Percentiles rank a stretch among this genome's conserved stretches.
phyloP scores from a whole-genome alignment of 2,888 invertebrate species.

The Gortyna flavago region DNA sequence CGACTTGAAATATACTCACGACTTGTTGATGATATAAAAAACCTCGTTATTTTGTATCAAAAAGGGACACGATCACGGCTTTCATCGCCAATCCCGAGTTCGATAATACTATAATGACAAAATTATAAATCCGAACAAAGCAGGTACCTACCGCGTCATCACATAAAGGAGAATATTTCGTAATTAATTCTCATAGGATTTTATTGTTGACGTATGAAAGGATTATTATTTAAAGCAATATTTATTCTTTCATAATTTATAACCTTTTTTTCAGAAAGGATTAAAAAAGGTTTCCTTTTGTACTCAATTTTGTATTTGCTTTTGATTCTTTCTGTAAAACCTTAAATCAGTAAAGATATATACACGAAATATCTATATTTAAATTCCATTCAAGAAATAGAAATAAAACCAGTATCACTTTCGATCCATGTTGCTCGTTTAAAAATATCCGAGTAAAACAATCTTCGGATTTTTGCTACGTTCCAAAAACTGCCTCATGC shows the following conservation, averaged over 20 bases:
- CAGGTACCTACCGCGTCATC: not conserved
- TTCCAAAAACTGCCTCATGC: not conserved
- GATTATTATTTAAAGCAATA: slow-evolving; percentile 2
- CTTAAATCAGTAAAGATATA: not conserved
- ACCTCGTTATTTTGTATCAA: not conserved
- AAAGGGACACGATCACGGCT: not conserved
- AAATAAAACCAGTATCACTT: not conserved
- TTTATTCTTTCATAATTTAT: slow-evolving; percentile 7
- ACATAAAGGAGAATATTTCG: not conserved
- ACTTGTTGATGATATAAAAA: not conserved
- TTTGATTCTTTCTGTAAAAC: not conserved
- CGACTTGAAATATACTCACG: not conserved
- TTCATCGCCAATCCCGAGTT: not conserved
- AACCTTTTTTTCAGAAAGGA: not conserved
- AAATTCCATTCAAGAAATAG: not conserved
- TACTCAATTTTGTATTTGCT: not conserved
- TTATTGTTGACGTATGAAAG: slow-evolving; percentile 11
- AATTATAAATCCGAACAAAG: not conserved
- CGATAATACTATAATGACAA: not conserved
- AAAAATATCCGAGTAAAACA: not conserved
- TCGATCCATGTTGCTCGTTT: not conserved
- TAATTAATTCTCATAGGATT: slow-evolving; percentile 13
- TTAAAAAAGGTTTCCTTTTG: slow-evolving; percentile 14
- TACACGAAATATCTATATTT: not conserved
- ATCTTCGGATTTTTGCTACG: not conserved